Percentiles rank a stretch among this genome's conserved stretches.
These are phyloP conservation scores for Neodiprion virginianus DNA, from an alignment of 1,140 invertebrate genomes.

Conservation along the genomic window DNA sequence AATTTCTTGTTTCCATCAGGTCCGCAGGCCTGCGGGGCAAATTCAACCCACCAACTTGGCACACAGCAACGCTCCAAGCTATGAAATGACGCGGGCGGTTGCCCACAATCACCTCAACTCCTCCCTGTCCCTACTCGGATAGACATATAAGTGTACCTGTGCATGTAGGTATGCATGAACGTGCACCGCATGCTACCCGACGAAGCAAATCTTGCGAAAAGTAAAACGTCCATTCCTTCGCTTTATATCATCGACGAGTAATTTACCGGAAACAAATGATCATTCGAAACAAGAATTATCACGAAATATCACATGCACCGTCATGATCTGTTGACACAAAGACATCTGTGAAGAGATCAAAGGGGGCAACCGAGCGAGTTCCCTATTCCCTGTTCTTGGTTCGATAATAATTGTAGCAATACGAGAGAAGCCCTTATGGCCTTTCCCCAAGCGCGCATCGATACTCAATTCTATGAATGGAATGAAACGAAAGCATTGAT, in stretches of 20 bases:
- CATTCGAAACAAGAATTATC: too few relatives aligned
- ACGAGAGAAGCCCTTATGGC: not conserved
- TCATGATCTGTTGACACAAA: too few relatives aligned
- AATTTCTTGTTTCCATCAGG: slow-evolving; percentile 65
- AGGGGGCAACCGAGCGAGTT: too few relatives aligned
- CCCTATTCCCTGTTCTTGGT: too few relatives aligned
- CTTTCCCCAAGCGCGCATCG: slow-evolving; percentile 12
- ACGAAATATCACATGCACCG: too few relatives aligned
- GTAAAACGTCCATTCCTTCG: not conserved
- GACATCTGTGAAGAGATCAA: too few relatives aligned
- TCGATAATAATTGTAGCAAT: too few relatives aligned
- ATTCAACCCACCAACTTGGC: slow-evolving; percentile 43
- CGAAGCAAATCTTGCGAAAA: not conserved
- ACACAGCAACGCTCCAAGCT: slow-evolving; percentile 41
- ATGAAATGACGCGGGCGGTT: slow-evolving; percentile 60
- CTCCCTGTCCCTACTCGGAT: not conserved
- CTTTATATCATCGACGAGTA: not conserved
- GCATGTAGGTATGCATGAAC: not conserved
- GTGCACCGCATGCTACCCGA: not conserved
- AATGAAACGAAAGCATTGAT: slow-evolving; percentile 55
- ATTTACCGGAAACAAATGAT: not conserved
- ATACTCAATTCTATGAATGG: slow-evolving; percentile 38
- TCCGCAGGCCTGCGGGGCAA: slow-evolving; percentile 59
- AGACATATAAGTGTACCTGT: not conserved
- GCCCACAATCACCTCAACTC: slow-evolving; percentile 55